phyloP scores from a whole-genome alignment of 2,797 vertebrate genomes.

The Ctenosaura bakeri region DNA sequence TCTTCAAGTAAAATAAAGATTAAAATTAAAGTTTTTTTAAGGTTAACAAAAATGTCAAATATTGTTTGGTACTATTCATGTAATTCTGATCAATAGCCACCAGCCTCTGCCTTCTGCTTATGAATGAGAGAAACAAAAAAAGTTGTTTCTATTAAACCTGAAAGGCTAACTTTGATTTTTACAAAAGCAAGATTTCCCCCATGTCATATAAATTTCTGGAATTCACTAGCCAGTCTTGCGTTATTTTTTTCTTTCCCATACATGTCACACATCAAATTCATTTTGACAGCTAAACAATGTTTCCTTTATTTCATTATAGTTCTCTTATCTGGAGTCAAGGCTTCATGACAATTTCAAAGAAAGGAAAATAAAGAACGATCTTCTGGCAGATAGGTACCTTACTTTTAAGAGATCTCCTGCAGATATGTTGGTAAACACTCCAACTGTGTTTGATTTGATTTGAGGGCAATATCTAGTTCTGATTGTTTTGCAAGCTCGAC shows the following conservation, averaged over 20 bases:
- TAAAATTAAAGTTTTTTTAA: slow-evolving; percentile 19
- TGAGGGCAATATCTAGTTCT: slow-evolving; percentile 50
- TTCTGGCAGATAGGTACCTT: slow-evolving; percentile 64
- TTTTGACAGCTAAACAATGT: slow-evolving; percentile 78
- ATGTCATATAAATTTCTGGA: slow-evolving; percentile 70
- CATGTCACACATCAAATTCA: slow-evolving; percentile 73
- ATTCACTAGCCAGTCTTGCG: slow-evolving; percentile 71
- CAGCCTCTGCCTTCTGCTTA: slow-evolving; percentile 47
- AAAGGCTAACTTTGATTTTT: slow-evolving; percentile 68
- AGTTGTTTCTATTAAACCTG: slow-evolving; percentile 67
- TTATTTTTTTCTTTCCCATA: slow-evolving; percentile 64
- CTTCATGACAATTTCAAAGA: slow-evolving; percentile 69
- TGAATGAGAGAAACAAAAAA: slow-evolving; percentile 65
- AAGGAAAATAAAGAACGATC: slow-evolving; percentile 67
- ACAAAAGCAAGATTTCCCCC: slow-evolving; percentile 59
- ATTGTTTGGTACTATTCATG: slow-evolving; percentile 38
- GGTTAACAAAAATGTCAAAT: not conserved
- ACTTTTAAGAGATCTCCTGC: slow-evolving; percentile 67
- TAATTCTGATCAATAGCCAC: slow-evolving; percentile 57
- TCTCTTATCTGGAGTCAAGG: slow-evolving; percentile 75
- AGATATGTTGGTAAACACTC: slow-evolving; percentile 62
- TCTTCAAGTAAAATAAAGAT: slow-evolving; percentile 19
- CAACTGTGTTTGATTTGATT: slow-evolving; percentile 46
- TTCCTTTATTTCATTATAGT: slow-evolving; percentile 75
- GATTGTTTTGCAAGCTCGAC: slow-evolving; percentile 42